Base-by-base conservation (phyloP, 2,888 invertebrate species). In the Xestobium rufovillosum region DNA sequence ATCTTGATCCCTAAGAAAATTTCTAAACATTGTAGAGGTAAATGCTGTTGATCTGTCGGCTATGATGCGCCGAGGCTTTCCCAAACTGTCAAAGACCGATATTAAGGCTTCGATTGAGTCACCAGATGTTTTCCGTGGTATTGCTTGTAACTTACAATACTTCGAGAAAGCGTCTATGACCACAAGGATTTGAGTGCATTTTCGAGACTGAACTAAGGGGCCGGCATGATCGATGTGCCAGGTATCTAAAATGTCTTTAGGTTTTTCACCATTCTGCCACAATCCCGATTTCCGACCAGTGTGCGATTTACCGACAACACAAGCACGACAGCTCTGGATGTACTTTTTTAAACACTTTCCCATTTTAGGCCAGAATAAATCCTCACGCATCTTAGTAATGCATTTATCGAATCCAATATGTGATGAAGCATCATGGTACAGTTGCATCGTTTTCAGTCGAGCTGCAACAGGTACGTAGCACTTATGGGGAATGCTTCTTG, bases 181-280 rank as follows among this genome's bases (percentile, higher is more conserved):
- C 6, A 47, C 45, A n/a, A 41, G 15, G 9, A 43, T 37, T 17
- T 43, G 34, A 9, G 45, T 38, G 14, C 43, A 46, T 10, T 26
- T 26, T 4, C 40, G 31, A 8, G 47, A 46, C 11, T 38, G 33
- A 14, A 43, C 46, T 17, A 49, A 26, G 4, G 49, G 48, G 6
- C 49, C 49, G 10, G 49, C 50, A 30, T 48, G 45, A 26, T 45
- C 50, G 25, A 49, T 47, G 26, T 50, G 47, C 45, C 45, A 50
- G 3, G 39, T 36, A 4, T 50, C 33, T 23, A 50, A 29, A n/a
- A 37, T 41, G 26, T 42, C 40, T 10, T 31, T 25, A 8, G 49
- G 36, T 31, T 48, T 44, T 19, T 48, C 34, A 6, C 48, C 46
- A 13, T 38, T 15, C 39, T 19, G 23, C 26, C 34, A 45, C 6